Evolutionary conservation across 2,888 invertebrate species (phyloP), one percentile per base, ranked within the genome.

Genomic region (Torymus tubicola): DNA sequence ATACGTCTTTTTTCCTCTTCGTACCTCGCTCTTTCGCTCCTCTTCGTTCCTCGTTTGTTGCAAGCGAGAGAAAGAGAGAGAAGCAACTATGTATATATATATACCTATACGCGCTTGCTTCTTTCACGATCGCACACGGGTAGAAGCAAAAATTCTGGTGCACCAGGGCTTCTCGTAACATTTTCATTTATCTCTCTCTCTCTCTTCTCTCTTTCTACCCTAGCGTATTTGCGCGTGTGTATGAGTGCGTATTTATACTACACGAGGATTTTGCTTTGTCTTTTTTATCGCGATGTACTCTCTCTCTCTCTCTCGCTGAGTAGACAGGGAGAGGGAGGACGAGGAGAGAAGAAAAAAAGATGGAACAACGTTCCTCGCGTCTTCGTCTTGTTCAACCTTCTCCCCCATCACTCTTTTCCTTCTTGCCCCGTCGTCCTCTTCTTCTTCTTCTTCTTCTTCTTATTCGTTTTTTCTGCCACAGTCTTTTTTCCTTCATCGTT

Each of bases 1-100:
- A 63, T 83, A 84, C 81, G 83, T 82, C 80, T 73, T 82, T 77
- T 69, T 76, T 79, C 78, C 78, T 79, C 55, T 68, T n/a, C 4
- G 57, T 67, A 53, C 21, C 55, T 68, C 58, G 57, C 55, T 18
- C 21, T 24, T 57, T 42, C 31, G 58, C 50, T 57, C 65, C 31
- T 2, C 58, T 10, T 12, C 5, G 57, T 16, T 50, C 65, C 31
- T 63, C 18, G 3, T 63, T 2, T 14, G 10, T 65, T 50, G 50
- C 11, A 24, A 24, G 24, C 2, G 24, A 24, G 24, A 24, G 24
- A 24, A 3, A 24, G 24, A 24, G 24, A 24, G 24, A 24, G 24
- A 24, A 3, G 3, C 2, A 24, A 24, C 24, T 2, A 24, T 2
- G 3, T 2, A 24, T 3, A 24, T 2, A 2, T 24, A 24, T 24